Conservation (phyloP, 2,888 invertebrate species). For the Perdita meconis region DNA sequence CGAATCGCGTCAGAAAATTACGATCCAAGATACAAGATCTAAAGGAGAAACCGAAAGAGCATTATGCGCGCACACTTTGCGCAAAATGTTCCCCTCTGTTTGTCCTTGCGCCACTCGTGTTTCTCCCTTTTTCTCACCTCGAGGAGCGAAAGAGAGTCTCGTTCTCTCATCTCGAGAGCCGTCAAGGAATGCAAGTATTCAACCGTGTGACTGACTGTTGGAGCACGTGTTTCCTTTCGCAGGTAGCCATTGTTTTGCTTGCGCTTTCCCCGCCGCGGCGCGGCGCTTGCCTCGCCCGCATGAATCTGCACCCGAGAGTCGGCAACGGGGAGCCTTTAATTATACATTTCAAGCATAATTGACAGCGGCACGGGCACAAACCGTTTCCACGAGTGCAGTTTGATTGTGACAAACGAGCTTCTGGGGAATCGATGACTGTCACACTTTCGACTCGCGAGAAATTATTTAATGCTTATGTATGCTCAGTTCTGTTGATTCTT, state of each 20-base stretch:
- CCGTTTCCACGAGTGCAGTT: slow-evolving; percentile 9
- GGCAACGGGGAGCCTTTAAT: slow-evolving; percentile 37
- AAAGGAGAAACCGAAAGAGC: no score
- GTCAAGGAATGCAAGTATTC: slow-evolving; percentile 22
- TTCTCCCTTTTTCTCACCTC: background rate
- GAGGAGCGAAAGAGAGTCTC: background rate
- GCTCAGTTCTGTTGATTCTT: no score
- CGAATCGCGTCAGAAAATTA: no score
- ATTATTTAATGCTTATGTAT: slow-evolving; percentile 38
- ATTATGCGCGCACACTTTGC: no score
- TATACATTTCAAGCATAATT: slow-evolving; percentile 22
- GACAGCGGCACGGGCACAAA: slow-evolving; percentile 6
- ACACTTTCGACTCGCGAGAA: background rate
- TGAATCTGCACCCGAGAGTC: slow-evolving; percentile 13
- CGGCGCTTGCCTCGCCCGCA: slow-evolving; percentile 10
- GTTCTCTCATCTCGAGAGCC: background rate
- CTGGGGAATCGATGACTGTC: background rate
- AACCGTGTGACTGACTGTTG: slow-evolving; percentile 30
- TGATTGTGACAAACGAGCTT: slow-evolving; percentile 24
- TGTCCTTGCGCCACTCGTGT: no score
- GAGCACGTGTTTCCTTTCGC: slow-evolving; percentile 24
- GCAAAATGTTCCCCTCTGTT: no score
- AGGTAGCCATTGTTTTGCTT: slow-evolving; percentile 12
- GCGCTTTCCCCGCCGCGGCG: slow-evolving; percentile 16
- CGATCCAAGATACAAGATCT: no score